Evolutionary conservation across 2,113 vertebrate genomes (phyloP), one percentile per base, ranked within the genome.

Genomic region (Chaetodon auriga): DNA sequence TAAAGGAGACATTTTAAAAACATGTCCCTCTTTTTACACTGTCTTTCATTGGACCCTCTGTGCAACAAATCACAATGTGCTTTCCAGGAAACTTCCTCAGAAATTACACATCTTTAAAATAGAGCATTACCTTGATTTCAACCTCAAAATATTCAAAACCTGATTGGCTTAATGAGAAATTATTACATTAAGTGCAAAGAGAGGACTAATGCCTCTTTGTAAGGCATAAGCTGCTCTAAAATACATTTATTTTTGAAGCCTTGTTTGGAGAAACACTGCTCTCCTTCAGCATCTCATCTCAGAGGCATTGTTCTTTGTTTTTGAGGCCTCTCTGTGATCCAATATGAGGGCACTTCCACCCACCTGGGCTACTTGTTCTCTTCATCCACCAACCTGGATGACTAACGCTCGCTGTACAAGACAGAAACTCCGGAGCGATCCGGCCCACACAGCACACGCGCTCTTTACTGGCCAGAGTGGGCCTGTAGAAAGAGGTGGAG

Each of bases 321-420:
- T 72, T 80, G 76, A 86, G 87, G 79, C 70, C 80, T 87, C 81
- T 78, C 64, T 85, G 64, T 84, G 87, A 92, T 89, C 90, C 81
- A 89, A 84, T 84, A 87, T 61, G 86, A 89, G 91, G 85, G 91
- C 81, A 82, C 55, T 80, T 92, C 89, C 93, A 89, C 94, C 94
- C 93, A 94, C 94, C 90, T 87, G 92, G 81, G 86, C 84, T 75
- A 77, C 85, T 86, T 88, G 84, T 91, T 91, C 89, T 90, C 80
- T 80, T 81, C 90, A 90, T 93, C 91, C 92, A 92, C 91, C 88
- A 90, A 92, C 91, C 87, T 89, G 84, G 80, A 80, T 95, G 93
- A 93, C 92, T 93, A 92, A 93, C 71, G 78, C 88, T 77, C 54
- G 77, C 75, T 83, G 81, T 80, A 43, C 70, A 83, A 89, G 80